Conservation (phyloP, 2,888 invertebrate species). For the Lepetodrilus schrolli region DNA sequence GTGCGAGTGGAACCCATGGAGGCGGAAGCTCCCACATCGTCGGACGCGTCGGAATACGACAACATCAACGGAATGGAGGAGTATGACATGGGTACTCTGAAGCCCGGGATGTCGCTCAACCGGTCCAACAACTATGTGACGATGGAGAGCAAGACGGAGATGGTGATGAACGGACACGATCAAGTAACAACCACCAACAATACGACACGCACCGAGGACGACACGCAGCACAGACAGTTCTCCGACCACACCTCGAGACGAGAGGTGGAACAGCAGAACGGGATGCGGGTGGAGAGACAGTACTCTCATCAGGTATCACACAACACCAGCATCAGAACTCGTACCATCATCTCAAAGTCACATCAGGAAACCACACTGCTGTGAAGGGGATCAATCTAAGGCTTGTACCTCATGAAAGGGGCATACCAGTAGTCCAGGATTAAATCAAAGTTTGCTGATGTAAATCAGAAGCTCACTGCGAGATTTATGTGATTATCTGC, state of each 20-base stretch:
- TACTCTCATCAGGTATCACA: constrained; percentile 39
- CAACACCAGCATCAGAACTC: constrained; percentile 35
- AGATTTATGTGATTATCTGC: too few relatives aligned
- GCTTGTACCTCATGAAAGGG: too few relatives aligned
- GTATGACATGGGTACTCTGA: constrained; percentile 25
- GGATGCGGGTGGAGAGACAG: constrained; percentile 32
- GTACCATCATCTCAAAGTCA: constrained; percentile 38
- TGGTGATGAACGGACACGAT: constrained; percentile 42
- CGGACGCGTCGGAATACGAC: constrained; percentile 66
- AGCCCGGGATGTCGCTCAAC: constrained; percentile 42
- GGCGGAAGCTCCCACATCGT: constrained; percentile 50
- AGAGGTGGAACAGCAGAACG: constrained; percentile 33
- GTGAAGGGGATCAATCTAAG: constrained; percentile 26
- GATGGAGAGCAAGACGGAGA: constrained; percentile 31
- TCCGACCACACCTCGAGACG: constrained; percentile 35
- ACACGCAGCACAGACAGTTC: constrained; percentile 36
- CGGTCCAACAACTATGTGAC: constrained; percentile 52
- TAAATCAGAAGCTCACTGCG: too few relatives aligned
- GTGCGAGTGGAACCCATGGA: constrained; percentile 37
- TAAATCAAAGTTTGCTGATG: too few relatives aligned
- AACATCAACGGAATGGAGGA: constrained; percentile 51
- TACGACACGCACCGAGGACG: constrained; percentile 42
- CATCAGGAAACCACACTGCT: constrained; percentile 39
- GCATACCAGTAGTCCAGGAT: too few relatives aligned
- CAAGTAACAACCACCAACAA: constrained; percentile 40